These are phyloP conservation scores for Intellagama lesueurii DNA, from an alignment of 2,797 vertebrate species.

Conservation along the genomic window DNA sequence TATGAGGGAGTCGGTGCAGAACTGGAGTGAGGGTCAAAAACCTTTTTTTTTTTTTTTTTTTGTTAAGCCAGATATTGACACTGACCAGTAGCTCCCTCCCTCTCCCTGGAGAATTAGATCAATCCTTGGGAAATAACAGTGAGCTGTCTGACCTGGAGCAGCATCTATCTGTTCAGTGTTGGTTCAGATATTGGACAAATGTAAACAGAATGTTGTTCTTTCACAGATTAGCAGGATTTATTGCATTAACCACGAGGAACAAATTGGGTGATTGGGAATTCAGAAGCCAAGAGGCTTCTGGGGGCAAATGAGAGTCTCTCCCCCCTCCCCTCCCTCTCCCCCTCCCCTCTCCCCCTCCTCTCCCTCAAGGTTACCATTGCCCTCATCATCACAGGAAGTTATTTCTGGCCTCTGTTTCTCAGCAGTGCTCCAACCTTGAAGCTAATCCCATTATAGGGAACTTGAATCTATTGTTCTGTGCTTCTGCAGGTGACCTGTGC, in stretches of 20 bases:
- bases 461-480: neutral
- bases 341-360: neutral
- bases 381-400: neutral
- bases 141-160: neutral
- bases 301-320: neutral
- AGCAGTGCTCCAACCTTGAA: too few species aligned
- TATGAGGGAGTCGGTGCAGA: neutral
- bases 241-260: neutral
- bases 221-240: neutral
- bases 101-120: neutral
- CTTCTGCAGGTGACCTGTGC: neutral
- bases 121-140: conserved; percentile 10
- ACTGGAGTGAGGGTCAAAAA: neutral
- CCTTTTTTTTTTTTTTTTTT: neutral
- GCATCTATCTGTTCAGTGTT: conserved; percentile 31
- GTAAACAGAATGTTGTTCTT: neutral
- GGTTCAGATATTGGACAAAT: conserved; percentile 9
- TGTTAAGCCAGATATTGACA: neutral
- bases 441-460: neutral
- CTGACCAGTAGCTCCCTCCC: neutral
- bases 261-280: neutral
- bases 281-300: neutral
- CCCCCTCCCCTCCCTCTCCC: neutral
- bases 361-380: neutral
- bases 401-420: neutral